Evolutionary conservation across 2,797 vertebrate species (phyloP).

Genomic region (Galaxias olidus): DNA sequence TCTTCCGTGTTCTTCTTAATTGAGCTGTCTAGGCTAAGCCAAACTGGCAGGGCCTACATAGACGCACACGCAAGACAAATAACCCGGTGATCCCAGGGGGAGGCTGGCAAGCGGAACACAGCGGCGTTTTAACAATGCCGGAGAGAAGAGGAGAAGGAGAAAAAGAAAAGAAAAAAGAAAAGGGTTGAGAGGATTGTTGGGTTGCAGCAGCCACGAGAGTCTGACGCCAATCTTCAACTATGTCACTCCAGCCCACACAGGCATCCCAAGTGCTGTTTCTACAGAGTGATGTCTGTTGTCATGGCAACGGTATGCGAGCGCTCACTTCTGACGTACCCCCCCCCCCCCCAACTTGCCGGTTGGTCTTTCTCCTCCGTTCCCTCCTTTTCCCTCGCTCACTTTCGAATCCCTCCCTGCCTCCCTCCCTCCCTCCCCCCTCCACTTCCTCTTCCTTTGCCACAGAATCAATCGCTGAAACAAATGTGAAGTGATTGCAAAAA

Average conservation of each 20-base stretch:
- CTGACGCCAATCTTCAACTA: constrained; percentile 64
- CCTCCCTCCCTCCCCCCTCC: neutral
- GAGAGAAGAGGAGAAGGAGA: too few species aligned
- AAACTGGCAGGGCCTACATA: constrained; percentile 63
- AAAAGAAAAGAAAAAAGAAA: constrained; percentile 13
- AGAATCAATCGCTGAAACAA: constrained; percentile 70
- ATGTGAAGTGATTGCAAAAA: constrained; percentile 74
- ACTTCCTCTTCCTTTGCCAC: constrained; percentile 44
- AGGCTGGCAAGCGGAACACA: constrained; percentile 28
- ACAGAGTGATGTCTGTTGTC: constrained; percentile 81
- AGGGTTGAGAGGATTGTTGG: constrained; percentile 37
- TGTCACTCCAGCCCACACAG: constrained; percentile 74
- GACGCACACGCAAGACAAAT: constrained; percentile 58
- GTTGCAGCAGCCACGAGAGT: constrained; percentile 59
- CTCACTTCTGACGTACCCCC: constrained; percentile 60
- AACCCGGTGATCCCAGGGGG: constrained; percentile 32
- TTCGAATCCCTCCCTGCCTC: neutral
- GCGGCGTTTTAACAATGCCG: neutral
- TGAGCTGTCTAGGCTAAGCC: constrained; percentile 63
- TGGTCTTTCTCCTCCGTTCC: neutral
- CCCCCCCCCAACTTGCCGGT: constrained; percentile 62
- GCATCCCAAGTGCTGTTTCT: constrained; percentile 70
- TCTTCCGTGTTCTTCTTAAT: constrained; percentile 33
- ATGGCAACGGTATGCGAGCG: constrained; percentile 72
- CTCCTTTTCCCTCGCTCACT: neutral